Conservation (phyloP, 2,888 invertebrate genomes). For the Embidobia sp. region DNA sequence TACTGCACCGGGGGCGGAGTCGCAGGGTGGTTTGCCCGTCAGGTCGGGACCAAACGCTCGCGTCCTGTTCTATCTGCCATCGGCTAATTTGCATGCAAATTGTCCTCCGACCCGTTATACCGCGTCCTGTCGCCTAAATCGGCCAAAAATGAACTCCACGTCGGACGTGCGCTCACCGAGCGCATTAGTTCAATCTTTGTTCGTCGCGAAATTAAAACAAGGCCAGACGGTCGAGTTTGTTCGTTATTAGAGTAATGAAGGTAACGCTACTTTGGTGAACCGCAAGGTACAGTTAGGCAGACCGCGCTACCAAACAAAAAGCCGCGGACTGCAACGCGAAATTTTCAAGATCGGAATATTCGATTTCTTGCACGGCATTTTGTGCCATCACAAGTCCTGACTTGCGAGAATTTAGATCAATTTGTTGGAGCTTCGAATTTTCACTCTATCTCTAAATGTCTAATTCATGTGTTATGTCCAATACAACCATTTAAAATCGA, state of each 20-base stretch:
- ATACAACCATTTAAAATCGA: no score
- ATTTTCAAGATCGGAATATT: constrained; percentile 39
- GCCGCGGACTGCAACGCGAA: constrained; percentile 26
- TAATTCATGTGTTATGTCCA: no score
- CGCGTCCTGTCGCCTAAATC: neutral
- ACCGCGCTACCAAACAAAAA: constrained; percentile 23
- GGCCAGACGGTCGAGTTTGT: constrained; percentile 53
- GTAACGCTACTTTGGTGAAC: constrained; percentile 64
- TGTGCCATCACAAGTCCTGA: no score
- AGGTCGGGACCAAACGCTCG: no score
- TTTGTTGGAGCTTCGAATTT: no score
- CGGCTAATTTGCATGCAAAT: constrained; percentile 1
- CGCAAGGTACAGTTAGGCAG: constrained; percentile 62
- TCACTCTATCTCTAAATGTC: no score
- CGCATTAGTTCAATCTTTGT: constrained; percentile 8
- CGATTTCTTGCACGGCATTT: constrained; percentile 27
- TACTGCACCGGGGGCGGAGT: constrained; percentile 32
- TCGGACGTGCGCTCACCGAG: neutral
- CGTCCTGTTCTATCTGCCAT: neutral
- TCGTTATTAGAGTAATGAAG: constrained; percentile 66
- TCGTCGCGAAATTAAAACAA: constrained; percentile 21
- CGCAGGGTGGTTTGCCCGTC: constrained; percentile 1
- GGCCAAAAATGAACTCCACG: neutral
- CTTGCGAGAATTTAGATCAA: no score
- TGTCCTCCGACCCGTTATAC: neutral